Conservation (phyloP, 1,140 invertebrate genomes). For the Tribolium madens region DNA sequence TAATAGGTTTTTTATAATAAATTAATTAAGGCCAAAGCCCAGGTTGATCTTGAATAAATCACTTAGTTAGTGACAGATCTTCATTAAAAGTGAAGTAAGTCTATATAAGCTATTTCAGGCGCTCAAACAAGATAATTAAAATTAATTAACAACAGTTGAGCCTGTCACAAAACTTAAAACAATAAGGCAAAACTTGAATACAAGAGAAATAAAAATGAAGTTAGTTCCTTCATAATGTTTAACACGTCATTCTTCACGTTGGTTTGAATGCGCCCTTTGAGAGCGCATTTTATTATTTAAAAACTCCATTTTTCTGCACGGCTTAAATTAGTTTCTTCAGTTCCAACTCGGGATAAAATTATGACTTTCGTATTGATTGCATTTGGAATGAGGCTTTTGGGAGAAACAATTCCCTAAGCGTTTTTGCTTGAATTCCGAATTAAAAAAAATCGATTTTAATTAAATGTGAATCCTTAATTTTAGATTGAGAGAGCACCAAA, state of each 20-base stretch:
- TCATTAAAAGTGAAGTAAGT: slow-evolving; percentile 29
- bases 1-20: slow-evolving; percentile 27
- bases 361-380: background rate
- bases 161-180: slow-evolving; percentile 23
- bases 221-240: slow-evolving; percentile 2
- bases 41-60: slow-evolving; percentile 36
- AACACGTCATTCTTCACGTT: slow-evolving; percentile 9
- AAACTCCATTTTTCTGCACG: background rate
- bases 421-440: too few relatives aligned
- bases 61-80: slow-evolving; percentile 34
- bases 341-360: background rate
- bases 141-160: slow-evolving; percentile 28
- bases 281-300: slow-evolving; percentile 21
- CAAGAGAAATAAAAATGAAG: slow-evolving; percentile 7
- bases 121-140: slow-evolving; percentile 30
- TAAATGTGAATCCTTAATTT: background rate
- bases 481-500: background rate
- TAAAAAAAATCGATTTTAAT: background rate
- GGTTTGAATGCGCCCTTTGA: slow-evolving; percentile 1
- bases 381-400: background rate
- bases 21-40: slow-evolving; percentile 22
- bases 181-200: slow-evolving; percentile 8
- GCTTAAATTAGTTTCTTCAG: slow-evolving; percentile 6
- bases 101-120: slow-evolving; percentile 27
- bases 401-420: background rate